Conservation (phyloP, 2,113 vertebrate species). For the Myanophis thanlyinensis region DNA sequence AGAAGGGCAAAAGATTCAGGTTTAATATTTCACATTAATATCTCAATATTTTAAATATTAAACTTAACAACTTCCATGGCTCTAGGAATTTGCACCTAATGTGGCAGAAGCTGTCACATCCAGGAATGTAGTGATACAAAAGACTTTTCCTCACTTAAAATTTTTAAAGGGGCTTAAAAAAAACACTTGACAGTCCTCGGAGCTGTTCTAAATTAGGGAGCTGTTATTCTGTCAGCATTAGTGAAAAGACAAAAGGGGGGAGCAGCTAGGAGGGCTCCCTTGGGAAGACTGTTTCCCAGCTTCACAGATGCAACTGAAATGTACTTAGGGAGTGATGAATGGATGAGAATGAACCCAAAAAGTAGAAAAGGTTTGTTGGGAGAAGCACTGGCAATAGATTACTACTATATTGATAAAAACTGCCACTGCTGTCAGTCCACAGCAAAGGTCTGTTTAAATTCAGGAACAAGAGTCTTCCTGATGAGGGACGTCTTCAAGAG, state of each 20-base stretch:
- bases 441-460: constrained; percentile 9
- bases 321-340: constrained; percentile 20
- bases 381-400: constrained; percentile 1
- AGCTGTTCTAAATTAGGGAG: not conserved
- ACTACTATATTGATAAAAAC: not conserved
- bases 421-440: not conserved
- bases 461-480: not conserved
- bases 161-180: not conserved
- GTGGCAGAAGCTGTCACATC: not conserved
- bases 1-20: not conserved
- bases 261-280: not conserved
- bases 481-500: not conserved
- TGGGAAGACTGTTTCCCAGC: not conserved
- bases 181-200: not conserved
- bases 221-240: constrained; percentile 4
- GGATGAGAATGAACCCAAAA: not conserved
- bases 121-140: not conserved
- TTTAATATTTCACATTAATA: not conserved
- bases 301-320: not conserved
- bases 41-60: not conserved
- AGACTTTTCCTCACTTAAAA: not conserved
- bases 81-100: not conserved
- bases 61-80: not conserved
- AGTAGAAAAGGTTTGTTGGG: not conserved
- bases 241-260: not conserved